Conservation (phyloP, 2,888 invertebrate species). For the Drosophila paranaensis region DNA sequence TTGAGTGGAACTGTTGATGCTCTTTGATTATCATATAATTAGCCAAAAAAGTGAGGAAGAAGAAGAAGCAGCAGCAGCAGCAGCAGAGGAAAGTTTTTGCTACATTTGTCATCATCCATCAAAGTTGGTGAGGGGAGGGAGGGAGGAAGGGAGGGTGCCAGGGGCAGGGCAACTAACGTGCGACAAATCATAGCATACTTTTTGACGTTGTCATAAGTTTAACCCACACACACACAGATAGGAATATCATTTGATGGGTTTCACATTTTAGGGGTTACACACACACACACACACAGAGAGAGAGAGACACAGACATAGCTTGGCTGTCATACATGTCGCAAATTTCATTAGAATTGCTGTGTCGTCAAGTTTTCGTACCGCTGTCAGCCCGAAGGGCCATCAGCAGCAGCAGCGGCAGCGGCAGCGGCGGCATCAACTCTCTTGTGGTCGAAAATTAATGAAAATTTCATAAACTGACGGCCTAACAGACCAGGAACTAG, state of each 20-base stretch:
- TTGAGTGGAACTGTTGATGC: slow-evolving; percentile 46
- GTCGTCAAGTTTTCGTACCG: slow-evolving; percentile 76
- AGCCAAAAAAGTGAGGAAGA: slow-evolving; percentile 20
- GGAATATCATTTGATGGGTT: slow-evolving; percentile 34
- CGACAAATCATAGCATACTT: slow-evolving; percentile 70
- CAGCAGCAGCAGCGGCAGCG: slow-evolving; percentile 35
- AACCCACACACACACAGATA: slow-evolving; percentile 2
- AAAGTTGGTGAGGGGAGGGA: neutral
- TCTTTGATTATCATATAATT: slow-evolving; percentile 74
- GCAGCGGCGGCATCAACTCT: slow-evolving; percentile 54
- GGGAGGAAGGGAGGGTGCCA: neutral
- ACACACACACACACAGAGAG: neutral
- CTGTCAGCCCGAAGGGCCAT: slow-evolving; percentile 72
- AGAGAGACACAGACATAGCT: neutral
- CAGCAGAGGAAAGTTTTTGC: slow-evolving; percentile 36
- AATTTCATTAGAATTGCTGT: slow-evolving; percentile 77
- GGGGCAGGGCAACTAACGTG: slow-evolving; percentile 33
- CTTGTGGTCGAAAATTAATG: slow-evolving; percentile 80
- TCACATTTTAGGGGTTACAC: slow-evolving; percentile 11
- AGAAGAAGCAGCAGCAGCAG: neutral
- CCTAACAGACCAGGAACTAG: slow-evolving; percentile 36
- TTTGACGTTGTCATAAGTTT: slow-evolving; percentile 67
- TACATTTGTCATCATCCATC: slow-evolving; percentile 72
- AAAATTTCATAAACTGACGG: slow-evolving; percentile 80
- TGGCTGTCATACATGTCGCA: slow-evolving; percentile 73